phyloP scores from a whole-genome alignment of 2,888 invertebrate species.

The Tethea ocularis region DNA sequence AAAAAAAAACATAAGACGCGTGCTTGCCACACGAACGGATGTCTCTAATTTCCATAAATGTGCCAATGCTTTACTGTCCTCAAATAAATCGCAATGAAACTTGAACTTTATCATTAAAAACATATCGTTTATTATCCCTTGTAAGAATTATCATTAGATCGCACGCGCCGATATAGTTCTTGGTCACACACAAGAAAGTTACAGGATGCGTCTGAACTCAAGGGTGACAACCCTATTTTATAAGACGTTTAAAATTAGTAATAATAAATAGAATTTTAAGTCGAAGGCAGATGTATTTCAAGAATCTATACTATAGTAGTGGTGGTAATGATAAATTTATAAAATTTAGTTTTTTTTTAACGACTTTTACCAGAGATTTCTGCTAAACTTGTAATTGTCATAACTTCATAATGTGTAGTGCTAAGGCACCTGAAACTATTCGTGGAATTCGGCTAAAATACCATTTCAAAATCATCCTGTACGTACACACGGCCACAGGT shows the following conservation, averaged over 20 bases:
- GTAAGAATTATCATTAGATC: constrained; percentile 20
- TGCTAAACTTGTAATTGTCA: no score
- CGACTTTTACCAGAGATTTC: no score
- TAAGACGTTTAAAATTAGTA: constrained; percentile 46
- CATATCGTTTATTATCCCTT: constrained; percentile 21
- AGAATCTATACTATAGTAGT: constrained; percentile 22
- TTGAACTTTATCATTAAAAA: constrained; percentile 22
- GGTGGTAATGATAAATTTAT: neutral
- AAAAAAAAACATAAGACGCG: constrained; percentile 57
- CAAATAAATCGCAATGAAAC: constrained; percentile 13
- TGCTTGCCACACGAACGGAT: constrained; percentile 76
- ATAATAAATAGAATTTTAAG: constrained; percentile 20
- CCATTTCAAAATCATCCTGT: no score
- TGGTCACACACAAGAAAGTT: constrained; percentile 54
- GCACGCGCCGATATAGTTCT: constrained; percentile 63
- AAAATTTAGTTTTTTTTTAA: neutral
- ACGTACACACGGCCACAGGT: no score
- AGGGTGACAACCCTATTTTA: constrained; percentile 63
- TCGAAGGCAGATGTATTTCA: constrained; percentile 28
- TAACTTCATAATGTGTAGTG: no score
- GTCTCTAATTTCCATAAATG: constrained; percentile 67
- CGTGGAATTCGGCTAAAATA: no score
- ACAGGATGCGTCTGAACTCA: constrained; percentile 67
- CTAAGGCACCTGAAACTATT: no score
- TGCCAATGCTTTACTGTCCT: constrained; percentile 19